Evolutionary conservation across 2,797 vertebrate species (phyloP).

Genomic region (Tenualosa thibaudeaui): DNA sequence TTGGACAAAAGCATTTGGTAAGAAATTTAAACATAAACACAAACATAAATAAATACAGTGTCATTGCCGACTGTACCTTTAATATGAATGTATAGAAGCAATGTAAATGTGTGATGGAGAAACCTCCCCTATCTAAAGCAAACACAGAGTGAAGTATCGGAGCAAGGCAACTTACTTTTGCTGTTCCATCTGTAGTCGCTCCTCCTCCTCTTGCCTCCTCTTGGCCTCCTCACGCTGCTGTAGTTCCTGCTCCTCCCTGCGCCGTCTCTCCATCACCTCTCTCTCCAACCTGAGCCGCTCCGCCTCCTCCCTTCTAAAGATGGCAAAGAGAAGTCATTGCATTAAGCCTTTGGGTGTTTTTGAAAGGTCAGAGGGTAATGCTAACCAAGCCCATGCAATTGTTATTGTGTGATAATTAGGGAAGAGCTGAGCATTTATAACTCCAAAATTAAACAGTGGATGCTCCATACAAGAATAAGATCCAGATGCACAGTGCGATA

Average conservation of each 20-base stretch:
- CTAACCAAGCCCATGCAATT: neutral
- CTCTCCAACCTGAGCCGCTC: conserved; percentile 82
- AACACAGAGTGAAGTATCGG: neutral
- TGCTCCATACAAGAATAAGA: too few relatives aligned
- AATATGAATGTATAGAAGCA: neutral
- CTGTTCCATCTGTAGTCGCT: conserved; percentile 85
- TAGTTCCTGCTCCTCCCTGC: conserved; percentile 83
- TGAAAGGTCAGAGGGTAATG: neutral
- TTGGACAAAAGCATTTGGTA: too few relatives aligned
- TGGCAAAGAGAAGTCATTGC: neutral
- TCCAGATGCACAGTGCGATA: neutral
- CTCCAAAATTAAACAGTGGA: neutral
- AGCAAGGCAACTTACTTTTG: conserved; percentile 84
- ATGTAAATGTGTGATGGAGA: neutral
- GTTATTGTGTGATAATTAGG: neutral
- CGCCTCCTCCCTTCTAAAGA: conserved; percentile 83
- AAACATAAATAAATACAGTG: too few relatives aligned
- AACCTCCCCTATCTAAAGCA: neutral
- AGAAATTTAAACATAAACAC: too few relatives aligned
- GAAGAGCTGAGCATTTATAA: neutral
- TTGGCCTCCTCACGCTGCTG: conserved; percentile 89
- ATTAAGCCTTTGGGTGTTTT: neutral
- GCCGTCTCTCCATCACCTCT: conserved; percentile 83
- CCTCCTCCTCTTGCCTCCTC: conserved; percentile 84
- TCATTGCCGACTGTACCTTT: too few relatives aligned